phyloP scores from a whole-genome alignment of 2,888 invertebrate species.

The Eilema sororculum region DNA sequence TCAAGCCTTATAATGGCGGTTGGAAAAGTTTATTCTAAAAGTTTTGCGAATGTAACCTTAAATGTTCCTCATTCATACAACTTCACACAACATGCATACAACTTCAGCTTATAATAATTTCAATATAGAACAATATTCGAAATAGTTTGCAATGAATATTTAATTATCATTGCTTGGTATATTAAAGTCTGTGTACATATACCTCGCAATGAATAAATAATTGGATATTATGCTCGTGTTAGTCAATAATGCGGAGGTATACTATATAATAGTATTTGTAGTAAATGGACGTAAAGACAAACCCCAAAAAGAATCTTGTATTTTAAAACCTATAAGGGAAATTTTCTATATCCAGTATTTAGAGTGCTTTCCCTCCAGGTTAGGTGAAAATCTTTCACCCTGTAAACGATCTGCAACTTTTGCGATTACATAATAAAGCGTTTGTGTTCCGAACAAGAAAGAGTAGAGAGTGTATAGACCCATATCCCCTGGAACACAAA shows the following conservation, averaged over 20 bases:
- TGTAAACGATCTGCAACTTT: too few relatives aligned
- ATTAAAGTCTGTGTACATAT: background rate
- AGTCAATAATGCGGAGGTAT: background rate
- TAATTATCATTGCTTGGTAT: background rate
- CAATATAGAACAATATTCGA: background rate
- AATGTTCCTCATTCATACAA: background rate
- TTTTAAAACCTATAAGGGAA: too few relatives aligned
- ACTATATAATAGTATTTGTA: background rate
- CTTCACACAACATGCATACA: too few relatives aligned
- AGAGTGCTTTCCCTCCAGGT: too few relatives aligned
- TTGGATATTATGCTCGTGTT: background rate
- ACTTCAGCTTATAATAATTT: background rate
- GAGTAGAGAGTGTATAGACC: too few relatives aligned
- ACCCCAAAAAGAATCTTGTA: too few relatives aligned
- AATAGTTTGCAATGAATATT: background rate
- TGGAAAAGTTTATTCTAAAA: slow-evolving; percentile 17
- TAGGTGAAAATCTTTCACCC: too few relatives aligned
- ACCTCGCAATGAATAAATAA: background rate
- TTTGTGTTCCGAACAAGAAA: too few relatives aligned
- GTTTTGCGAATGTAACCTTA: background rate
- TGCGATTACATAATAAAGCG: too few relatives aligned
- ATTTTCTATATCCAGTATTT: too few relatives aligned
- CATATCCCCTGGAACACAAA: too few relatives aligned
- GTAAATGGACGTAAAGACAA: too few relatives aligned
- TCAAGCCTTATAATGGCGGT: slow-evolving; percentile 20